Evolutionary conservation across 2,113 vertebrate species (phyloP).

Genomic region (Mustelus asterias): DNA sequence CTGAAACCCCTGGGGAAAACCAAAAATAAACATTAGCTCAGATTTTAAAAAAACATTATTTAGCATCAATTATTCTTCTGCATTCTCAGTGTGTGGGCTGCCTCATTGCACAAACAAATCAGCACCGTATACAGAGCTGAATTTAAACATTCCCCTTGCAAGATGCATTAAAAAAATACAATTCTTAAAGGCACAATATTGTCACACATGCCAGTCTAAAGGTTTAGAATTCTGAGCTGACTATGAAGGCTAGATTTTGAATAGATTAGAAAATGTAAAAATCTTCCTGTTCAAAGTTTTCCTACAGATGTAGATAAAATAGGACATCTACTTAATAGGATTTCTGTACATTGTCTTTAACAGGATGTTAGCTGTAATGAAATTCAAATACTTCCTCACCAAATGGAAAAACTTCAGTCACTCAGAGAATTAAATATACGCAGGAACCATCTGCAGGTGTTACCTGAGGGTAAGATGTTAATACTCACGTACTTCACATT

Average conservation of each 20-base stretch:
- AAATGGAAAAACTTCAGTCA: constrained; percentile 85
- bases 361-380: constrained; percentile 98
- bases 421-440: constrained; percentile 92
- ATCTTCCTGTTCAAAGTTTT: background rate
- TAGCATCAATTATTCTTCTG: too few species aligned
- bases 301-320: background rate
- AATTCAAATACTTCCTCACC: constrained; percentile 87
- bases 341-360: constrained; percentile 39
- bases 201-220: background rate
- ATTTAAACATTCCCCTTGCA: too few species aligned
- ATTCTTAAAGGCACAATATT: too few species aligned
- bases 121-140: too few species aligned
- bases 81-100: too few species aligned
- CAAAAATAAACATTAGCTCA: too few species aligned
- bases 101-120: too few species aligned
- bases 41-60: too few species aligned
- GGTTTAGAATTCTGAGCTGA: background rate
- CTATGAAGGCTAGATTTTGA: background rate
- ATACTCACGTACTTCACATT: constrained; percentile 20
- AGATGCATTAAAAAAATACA: too few species aligned
- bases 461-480: constrained; percentile 79
- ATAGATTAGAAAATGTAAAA: background rate
- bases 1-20: too few species aligned
- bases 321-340: background rate
- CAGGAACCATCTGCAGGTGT: constrained; percentile 88